A percentile compares a stretch with the other conserved stretches of the same genome.
These are phyloP conservation scores for Anas bernieri DNA, from an alignment of 2,797 vertebrate species.

Conservation along the genomic window DNA sequence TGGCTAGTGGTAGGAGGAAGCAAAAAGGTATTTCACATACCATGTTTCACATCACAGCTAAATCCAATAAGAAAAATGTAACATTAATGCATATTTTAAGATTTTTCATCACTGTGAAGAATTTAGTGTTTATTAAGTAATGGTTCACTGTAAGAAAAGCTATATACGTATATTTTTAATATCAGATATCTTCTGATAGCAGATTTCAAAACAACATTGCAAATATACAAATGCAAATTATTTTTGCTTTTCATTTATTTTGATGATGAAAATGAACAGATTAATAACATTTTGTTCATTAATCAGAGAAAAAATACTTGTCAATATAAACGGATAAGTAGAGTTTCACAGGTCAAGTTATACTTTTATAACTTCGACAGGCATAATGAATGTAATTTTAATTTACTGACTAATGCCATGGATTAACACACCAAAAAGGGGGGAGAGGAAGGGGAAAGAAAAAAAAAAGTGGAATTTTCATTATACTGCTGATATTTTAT, in stretches of 20 bases:
- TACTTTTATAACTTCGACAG: not conserved
- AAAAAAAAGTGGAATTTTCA: not conserved
- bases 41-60: not conserved
- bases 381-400: not conserved
- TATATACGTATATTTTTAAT: not conserved
- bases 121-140: not conserved
- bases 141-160: not conserved
- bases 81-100: not conserved
- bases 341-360: not conserved
- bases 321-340: not conserved
- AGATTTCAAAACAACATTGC: not conserved
- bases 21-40: not conserved
- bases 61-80: not conserved
- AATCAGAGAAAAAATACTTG: not conserved
- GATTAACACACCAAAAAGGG: not conserved
- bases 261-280: not conserved
- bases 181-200: not conserved
- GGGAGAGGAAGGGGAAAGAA: not conserved
- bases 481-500: not conserved
- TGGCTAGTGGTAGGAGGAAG: not conserved
- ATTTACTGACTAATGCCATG: not conserved
- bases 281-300: not conserved
- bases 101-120: not conserved
- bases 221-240: not conserved
- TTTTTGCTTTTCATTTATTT: not conserved